A percentile compares a stretch with the other conserved stretches of the same genome.
phyloP scores from a whole-genome alignment of 2,113 vertebrate species.

The Percina caprodes region DNA sequence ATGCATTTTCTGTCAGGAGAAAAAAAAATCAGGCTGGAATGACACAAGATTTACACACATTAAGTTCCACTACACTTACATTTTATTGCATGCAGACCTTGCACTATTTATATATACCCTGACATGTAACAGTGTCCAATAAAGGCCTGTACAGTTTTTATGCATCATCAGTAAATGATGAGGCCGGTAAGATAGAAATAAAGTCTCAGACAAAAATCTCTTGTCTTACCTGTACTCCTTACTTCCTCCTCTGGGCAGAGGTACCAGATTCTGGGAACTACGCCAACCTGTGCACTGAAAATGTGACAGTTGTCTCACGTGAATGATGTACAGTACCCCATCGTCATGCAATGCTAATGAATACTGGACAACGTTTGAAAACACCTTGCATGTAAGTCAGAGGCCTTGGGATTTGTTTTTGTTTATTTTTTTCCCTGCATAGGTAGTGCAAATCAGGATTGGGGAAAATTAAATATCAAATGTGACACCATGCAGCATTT shows the following conservation, averaged over 20 bases:
- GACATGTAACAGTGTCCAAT: neutral
- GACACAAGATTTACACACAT: neutral
- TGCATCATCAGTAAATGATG: slow-evolving; percentile 6
- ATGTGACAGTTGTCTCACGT: slow-evolving; percentile 46
- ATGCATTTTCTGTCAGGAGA: slow-evolving; percentile 35
- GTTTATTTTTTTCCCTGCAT: neutral
- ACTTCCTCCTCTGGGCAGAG: slow-evolving; percentile 39
- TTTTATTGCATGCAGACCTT: neutral
- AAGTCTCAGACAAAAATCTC: neutral
- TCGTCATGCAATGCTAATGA: slow-evolving; percentile 50
- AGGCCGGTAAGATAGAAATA: neutral
- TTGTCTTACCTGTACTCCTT: slow-evolving; percentile 23
- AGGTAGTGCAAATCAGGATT: slow-evolving; percentile 17
- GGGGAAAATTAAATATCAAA: slow-evolving; percentile 20
- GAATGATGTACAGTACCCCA: slow-evolving; percentile 36
- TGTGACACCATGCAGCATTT: slow-evolving; percentile 32
- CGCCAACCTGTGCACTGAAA: slow-evolving; percentile 39
- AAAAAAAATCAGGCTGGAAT: neutral
- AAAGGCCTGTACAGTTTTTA: neutral
- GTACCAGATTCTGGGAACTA: slow-evolving; percentile 30
- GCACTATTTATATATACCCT: neutral
- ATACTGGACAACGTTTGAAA: slow-evolving; percentile 53
- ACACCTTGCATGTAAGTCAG: slow-evolving; percentile 62
- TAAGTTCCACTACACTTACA: neutral
- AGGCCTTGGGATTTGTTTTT: slow-evolving; percentile 40